Conservation (phyloP, 2,113 vertebrate genomes). For the Rattus rattus region DNA sequence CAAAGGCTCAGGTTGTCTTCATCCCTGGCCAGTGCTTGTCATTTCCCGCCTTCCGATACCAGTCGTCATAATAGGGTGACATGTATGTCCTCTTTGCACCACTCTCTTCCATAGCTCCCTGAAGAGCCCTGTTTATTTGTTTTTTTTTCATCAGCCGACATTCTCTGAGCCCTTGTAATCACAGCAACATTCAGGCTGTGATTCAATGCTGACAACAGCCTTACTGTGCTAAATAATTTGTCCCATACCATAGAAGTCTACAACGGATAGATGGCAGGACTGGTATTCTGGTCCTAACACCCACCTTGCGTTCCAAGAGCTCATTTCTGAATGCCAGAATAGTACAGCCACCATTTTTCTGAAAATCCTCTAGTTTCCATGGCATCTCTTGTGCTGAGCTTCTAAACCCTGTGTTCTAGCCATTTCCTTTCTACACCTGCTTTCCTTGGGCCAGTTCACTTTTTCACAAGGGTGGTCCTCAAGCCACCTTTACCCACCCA, state of each 20-base stretch:
- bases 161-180: neutral
- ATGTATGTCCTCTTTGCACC: neutral
- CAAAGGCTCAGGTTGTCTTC: neutral
- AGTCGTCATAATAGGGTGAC: neutral
- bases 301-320: no score
- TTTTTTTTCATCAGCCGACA: neutral
- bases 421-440: neutral
- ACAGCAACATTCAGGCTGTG: neutral
- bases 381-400: neutral
- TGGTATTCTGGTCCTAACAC: neutral
- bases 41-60: neutral
- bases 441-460: neutral
- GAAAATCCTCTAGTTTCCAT: neutral
- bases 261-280: neutral
- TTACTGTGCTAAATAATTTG: neutral
- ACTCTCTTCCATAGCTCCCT: neutral
- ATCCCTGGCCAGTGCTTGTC: neutral
- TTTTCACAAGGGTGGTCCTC: neutral
- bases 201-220: neutral
- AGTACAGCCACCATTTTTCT: neutral
- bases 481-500: neutral
- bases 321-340: neutral
- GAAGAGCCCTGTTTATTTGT: neutral
- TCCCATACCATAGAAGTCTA: neutral
- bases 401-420: neutral